These are phyloP conservation scores for Cyprinus carpio DNA, from an alignment of 2,113 vertebrate genomes.

Conservation along the genomic window DNA sequence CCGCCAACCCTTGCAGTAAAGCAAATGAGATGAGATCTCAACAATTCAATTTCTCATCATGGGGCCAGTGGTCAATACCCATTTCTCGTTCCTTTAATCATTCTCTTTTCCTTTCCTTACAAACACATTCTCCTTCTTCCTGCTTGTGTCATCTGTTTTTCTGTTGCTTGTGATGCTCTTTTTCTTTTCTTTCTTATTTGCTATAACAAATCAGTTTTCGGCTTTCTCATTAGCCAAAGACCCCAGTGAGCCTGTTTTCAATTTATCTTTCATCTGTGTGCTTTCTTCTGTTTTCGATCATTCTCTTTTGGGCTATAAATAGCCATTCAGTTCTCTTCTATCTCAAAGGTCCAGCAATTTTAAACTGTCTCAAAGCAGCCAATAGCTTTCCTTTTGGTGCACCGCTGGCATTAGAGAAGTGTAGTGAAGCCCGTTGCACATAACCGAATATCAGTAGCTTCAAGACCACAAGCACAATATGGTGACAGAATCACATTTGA, in stretches of 20 bases:
- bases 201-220: constrained; percentile 26
- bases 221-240: background rate
- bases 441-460: constrained; percentile 68
- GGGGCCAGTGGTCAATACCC: background rate
- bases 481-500: background rate
- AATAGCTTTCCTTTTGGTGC: background rate
- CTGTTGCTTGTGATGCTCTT: constrained; percentile 12
- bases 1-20: background rate
- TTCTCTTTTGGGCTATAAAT: constrained; percentile 28
- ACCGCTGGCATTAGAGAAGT: constrained; percentile 25
- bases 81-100: background rate
- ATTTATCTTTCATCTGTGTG: constrained; percentile 15
- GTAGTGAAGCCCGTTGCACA: constrained; percentile 69
- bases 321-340: background rate
- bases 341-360: constrained; percentile 22
- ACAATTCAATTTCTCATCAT: constrained; percentile 26
- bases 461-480: constrained; percentile 52
- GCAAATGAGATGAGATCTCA: background rate
- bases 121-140: constrained; percentile 16
- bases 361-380: constrained; percentile 9
- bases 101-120: background rate
- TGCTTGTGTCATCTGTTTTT: background rate
- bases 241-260: constrained; percentile 28
- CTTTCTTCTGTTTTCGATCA: constrained; percentile 21
- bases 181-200: constrained; percentile 21